A percentile compares a stretch with the other conserved stretches of the same genome.
phyloP scores from a whole-genome alignment of 2,888 invertebrate genomes.

The Molorchus minor region DNA sequence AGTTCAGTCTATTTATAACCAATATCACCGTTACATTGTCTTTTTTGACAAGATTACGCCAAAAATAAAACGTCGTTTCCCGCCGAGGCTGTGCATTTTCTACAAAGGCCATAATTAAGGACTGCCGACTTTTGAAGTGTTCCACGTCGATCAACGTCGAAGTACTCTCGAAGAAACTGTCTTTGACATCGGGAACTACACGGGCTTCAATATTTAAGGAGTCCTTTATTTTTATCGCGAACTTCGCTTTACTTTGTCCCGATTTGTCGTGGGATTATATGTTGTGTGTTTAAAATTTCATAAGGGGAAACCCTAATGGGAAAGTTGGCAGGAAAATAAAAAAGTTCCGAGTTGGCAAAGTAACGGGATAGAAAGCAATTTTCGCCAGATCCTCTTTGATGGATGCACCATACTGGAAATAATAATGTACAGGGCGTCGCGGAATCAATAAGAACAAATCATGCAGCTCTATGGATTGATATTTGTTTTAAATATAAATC shows the following conservation, averaged over 20 bases:
- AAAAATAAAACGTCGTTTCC: no score
- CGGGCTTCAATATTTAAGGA: conserved; percentile 27
- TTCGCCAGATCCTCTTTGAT: no score
- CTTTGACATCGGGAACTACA: conserved; percentile 24
- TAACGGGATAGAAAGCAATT: not conserved
- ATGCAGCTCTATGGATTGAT: no score
- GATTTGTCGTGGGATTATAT: conserved; percentile 12
- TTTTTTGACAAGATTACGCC: no score
- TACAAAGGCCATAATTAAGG: not conserved
- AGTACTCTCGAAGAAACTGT: conserved; percentile 23
- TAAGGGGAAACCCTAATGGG: conserved; percentile 2
- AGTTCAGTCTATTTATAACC: no score
- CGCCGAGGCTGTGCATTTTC: conserved; percentile 7
- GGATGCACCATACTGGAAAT: no score
- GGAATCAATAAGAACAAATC: no score
- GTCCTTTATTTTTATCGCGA: conserved; percentile 23
- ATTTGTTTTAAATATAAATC: no score
- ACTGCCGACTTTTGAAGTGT: conserved; percentile 7
- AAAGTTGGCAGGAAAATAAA: not conserved
- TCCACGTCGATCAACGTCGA: conserved; percentile 24
- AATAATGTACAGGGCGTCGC: no score
- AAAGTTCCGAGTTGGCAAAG: not conserved
- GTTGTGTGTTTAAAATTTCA: conserved; percentile 18
- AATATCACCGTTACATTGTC: no score
- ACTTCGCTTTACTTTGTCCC: conserved; percentile 15